These are phyloP conservation scores for Dreissena rostriformis DNA, from an alignment of 1,140 invertebrate species.

Conservation along the genomic window DNA sequence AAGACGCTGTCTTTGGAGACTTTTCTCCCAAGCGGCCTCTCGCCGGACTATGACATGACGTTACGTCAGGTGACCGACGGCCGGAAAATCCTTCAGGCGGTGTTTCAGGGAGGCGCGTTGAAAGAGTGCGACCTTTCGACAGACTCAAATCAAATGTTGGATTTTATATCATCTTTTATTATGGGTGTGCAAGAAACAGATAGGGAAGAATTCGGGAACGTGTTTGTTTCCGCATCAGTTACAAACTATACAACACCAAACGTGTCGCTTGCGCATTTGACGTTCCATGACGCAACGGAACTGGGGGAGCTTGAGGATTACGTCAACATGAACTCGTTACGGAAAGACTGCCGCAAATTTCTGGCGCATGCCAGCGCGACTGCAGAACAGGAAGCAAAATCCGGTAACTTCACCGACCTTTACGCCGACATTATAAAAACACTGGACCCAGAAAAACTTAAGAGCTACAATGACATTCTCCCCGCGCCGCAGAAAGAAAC, in stretches of 20 bases:
- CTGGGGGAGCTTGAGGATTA: conserved; percentile 26
- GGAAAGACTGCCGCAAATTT: conserved; percentile 37
- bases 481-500: not conserved
- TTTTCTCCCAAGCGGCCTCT: conserved; percentile 17
- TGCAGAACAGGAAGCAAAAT: conserved; percentile 24
- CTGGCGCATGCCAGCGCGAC: not conserved
- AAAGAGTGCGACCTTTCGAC: conserved; percentile 54
- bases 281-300: not conserved
- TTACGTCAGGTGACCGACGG: conserved; percentile 57
- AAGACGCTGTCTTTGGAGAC: conserved; percentile 50
- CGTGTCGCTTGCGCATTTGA: conserved; percentile 24
- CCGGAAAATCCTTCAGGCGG: conserved; percentile 45
- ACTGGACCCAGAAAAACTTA: conserved; percentile 26
- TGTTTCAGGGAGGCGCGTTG: conserved; percentile 46
- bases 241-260: conserved; percentile 14
- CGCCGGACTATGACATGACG: conserved; percentile 30
- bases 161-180: conserved; percentile 54
- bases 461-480: conserved; percentile 10
- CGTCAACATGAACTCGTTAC: conserved; percentile 12
- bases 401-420: conserved; percentile 38
- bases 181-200: not conserved
- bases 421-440: conserved; percentile 37
- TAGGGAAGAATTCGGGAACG: conserved; percentile 34
- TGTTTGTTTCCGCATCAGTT: not conserved
- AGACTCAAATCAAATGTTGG: conserved; percentile 47